Conservation (phyloP, 2,888 invertebrate genomes). For the Netelia inedita region DNA sequence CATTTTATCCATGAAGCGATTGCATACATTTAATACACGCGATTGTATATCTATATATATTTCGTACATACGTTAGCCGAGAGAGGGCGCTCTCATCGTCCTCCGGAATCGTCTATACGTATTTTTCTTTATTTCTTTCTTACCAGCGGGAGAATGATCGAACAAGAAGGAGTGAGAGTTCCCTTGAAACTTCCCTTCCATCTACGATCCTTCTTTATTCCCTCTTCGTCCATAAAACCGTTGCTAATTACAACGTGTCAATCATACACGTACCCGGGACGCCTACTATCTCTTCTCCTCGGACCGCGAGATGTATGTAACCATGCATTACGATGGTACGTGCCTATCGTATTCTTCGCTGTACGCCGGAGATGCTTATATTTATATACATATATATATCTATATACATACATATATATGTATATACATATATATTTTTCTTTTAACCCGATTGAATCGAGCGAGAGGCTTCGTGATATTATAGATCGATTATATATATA, state of each 20-base stretch:
- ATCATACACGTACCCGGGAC: conserved; percentile 77
- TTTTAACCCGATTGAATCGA: conserved; percentile 26
- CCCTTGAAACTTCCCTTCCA: conserved; percentile 58
- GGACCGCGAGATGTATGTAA: conserved; percentile 61
- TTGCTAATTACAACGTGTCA: conserved; percentile 79
- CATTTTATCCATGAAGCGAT: conserved; percentile 65
- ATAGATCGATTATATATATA: not conserved
- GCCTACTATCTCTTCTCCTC: conserved; percentile 71
- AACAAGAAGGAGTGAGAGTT: conserved; percentile 67
- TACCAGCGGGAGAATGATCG: conserved; percentile 57
- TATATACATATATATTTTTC: conserved; percentile 10
- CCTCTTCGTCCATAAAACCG: conserved; percentile 71
- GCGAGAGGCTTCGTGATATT: not conserved
- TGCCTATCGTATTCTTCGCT: conserved; percentile 65
- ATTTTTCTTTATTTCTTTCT: conserved; percentile 50
- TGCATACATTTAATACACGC: conserved; percentile 1
- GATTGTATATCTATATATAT: conserved; percentile 11
- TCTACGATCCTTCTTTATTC: conserved; percentile 70
- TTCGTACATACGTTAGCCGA: conserved; percentile 12
- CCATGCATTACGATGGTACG: conserved; percentile 71
- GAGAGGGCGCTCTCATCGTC: conserved; percentile 60
- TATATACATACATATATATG: conserved; percentile 18
- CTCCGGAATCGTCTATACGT: conserved; percentile 57
- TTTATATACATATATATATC: conserved; percentile 15
- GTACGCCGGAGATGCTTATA: not conserved